Base-by-base conservation (phyloP, 1,140 invertebrate species). In the Streblospio benedicti region DNA sequence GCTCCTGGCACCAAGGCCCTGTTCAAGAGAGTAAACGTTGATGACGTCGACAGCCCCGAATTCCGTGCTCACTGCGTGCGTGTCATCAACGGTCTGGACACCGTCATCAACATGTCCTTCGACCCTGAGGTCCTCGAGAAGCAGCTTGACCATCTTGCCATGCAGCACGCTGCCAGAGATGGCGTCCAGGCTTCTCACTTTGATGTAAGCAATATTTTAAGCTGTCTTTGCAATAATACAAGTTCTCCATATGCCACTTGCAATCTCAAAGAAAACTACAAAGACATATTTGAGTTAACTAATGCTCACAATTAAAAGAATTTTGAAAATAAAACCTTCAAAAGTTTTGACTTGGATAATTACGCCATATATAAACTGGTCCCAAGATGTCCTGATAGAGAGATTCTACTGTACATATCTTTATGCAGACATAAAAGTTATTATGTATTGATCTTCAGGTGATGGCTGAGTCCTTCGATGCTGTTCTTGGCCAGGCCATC, bases 1-100 rank as follows among this genome's bases (percentile, higher is more conserved):
- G 45, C 38, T 27, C 49, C 49, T n/a, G 33, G 6, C 32, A 33
- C 51, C 20, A 31, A 28, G n/a, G 25, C 5, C 16, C 58, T 53
- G 14, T 53, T 60, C 49, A 28, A 53, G 2, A 12, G 49, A 6
- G 58, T 60, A 1, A 1, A 60, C 12, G 49, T 51, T 23, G 33
- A 53, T 5, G 23, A 60, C 2, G 20, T 47, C 6, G 12, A 60
- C 14, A 53, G 49, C 23, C 20, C 9, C 33, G 58, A 53, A 28
- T 60, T 60, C 58, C 35, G 54, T 23, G 32, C 49, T 47, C 58
- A 60, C 33, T 38, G 47, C 45, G 14, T 60, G 23, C 49, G 58
- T 52, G 58, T 60, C 33, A 27, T 51, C 35, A 60, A 60, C 58
- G 58, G 58, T n/a, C 31, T 53, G 3, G 58, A 60, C 49, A 27